These are phyloP conservation scores for Pachliopta kotzebuea DNA, from an alignment of 2,888 invertebrate genomes.

Conservation along the genomic window DNA sequence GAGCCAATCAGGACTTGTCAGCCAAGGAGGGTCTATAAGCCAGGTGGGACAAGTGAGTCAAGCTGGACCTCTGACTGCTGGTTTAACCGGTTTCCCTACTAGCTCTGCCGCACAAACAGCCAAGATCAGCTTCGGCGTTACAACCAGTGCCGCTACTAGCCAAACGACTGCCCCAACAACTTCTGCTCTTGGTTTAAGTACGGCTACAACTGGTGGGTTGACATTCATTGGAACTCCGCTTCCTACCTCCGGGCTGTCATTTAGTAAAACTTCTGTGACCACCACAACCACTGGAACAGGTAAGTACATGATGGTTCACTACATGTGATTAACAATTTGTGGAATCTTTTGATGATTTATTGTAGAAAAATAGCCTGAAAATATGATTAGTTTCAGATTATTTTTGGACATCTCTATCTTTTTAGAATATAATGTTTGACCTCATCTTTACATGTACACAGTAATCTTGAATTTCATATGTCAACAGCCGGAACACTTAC, in stretches of 20 bases:
- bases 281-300: constrained; percentile 33
- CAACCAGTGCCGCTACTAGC: constrained; percentile 33
- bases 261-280: constrained; percentile 42
- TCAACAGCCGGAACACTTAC: too few species aligned
- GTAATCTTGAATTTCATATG: too few species aligned
- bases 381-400: too few species aligned
- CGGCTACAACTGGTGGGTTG: constrained; percentile 29
- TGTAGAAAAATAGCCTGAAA: too few species aligned
- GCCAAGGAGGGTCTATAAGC: neutral
- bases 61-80: constrained; percentile 1
- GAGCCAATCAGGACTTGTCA: neutral
- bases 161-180: constrained; percentile 34
- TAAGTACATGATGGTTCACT: constrained; percentile 37
- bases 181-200: constrained; percentile 34
- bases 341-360: too few species aligned
- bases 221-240: constrained; percentile 27
- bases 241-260: constrained; percentile 31
- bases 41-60: neutral
- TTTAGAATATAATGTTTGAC: too few species aligned
- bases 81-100: neutral
- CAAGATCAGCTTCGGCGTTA: constrained; percentile 24
- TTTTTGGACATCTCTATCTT: too few species aligned
- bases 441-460: too few species aligned
- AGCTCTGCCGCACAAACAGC: constrained; percentile 13
- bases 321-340: too few species aligned